Conservation (phyloP, 1,140 invertebrate species). For the Atta colombica region DNA sequence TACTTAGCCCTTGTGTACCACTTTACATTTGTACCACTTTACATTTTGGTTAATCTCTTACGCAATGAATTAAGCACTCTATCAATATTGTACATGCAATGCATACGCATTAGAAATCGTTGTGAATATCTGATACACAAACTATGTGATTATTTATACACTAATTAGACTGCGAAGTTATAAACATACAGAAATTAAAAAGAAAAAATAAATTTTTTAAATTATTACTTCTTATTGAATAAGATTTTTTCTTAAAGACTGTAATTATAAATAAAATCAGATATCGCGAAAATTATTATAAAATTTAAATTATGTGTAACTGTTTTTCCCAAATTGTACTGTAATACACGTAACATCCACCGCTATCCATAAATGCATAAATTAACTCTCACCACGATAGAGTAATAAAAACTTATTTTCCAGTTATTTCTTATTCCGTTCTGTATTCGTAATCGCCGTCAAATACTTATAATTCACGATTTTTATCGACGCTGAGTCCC, state of each 20-base stretch:
- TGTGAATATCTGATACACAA: not conserved
- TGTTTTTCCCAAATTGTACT: not conserved
- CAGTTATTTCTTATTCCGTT: constrained; percentile 10
- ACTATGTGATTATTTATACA: not conserved
- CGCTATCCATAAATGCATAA: not conserved
- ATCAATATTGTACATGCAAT: constrained; percentile 20
- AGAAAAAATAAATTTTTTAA: not conserved
- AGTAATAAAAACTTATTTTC: constrained; percentile 34
- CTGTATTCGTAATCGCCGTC: constrained; percentile 11
- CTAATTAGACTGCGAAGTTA: not conserved
- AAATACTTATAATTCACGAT: constrained; percentile 48
- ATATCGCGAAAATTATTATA: not conserved
- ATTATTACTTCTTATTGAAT: not conserved
- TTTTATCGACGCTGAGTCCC: constrained; percentile 38
- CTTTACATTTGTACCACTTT: constrained; percentile 34
- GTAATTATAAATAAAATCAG: not conserved
- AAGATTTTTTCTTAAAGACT: not conserved
- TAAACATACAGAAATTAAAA: not conserved
- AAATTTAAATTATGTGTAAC: not conserved
- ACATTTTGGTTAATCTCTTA: constrained; percentile 23
- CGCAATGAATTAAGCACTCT: constrained; percentile 10
- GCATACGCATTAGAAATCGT: not conserved
- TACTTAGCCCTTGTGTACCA: constrained; percentile 39
- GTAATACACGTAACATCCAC: not conserved
- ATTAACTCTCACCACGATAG: constrained; percentile 9